Evolutionary conservation across 2,113 vertebrate genomes (phyloP).

Genomic region (Tauraco erythrolophus): DNA sequence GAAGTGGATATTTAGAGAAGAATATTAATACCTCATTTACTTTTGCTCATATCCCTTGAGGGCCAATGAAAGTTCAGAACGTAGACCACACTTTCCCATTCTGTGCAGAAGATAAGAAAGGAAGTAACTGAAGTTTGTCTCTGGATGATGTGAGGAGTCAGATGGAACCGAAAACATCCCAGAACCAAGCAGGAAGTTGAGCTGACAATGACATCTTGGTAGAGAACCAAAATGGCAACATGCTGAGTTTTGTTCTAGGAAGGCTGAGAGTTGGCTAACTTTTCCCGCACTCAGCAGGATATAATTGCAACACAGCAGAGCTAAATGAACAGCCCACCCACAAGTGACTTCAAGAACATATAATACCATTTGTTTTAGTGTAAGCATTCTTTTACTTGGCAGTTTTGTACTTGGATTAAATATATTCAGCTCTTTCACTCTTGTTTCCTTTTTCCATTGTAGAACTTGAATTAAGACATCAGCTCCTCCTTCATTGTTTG

Average conservation of each 20-base stretch:
- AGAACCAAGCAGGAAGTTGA: background rate
- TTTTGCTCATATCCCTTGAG: background rate
- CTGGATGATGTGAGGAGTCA: background rate
- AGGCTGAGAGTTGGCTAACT: background rate
- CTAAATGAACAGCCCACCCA: conserved; percentile 4
- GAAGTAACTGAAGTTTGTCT: background rate
- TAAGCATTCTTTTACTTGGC: background rate
- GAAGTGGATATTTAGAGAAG: background rate
- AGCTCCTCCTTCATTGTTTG: background rate
- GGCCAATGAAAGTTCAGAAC: background rate
- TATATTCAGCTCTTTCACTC: background rate
- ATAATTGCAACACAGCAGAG: background rate
- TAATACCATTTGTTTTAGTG: background rate
- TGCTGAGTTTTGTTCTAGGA: conserved; percentile 1
- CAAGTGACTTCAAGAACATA: background rate
- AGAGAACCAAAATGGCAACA: background rate
- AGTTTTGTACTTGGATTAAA: background rate
- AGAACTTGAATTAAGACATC: conserved; percentile 32
- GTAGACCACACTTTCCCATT: background rate
- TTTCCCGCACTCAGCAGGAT: background rate
- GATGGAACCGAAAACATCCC: background rate
- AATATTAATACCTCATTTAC: background rate
- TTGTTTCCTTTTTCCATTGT: background rate
- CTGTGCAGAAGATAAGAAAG: background rate
- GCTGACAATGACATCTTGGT: background rate